A percentile compares a stretch with the other conserved stretches of the same genome.
Conservation (phyloP, 2,888 invertebrate species). For the Epistrophella euchroma region DNA sequence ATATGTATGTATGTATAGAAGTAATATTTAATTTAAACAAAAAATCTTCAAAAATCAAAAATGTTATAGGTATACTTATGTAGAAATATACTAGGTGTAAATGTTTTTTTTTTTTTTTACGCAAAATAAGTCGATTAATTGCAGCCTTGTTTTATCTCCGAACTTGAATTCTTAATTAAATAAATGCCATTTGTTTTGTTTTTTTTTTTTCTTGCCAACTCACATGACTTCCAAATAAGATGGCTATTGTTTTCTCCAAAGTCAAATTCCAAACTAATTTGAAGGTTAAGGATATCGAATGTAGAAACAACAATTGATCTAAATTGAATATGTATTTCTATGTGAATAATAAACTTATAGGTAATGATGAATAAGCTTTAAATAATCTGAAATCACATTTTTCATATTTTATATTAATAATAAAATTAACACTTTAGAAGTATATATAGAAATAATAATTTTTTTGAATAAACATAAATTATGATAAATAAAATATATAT, state of each 20-base stretch:
- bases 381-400: neutral
- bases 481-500: neutral
- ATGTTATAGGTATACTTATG: too few species aligned
- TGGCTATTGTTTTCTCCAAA: neutral
- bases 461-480: slow-evolving; percentile 17
- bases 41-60: too few species aligned
- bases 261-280: neutral
- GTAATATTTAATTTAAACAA: too few species aligned
- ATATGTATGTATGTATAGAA: too few species aligned
- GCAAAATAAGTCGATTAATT: slow-evolving; percentile 5
- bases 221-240: neutral
- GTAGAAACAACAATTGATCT: neutral
- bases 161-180: slow-evolving; percentile 14
- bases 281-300: slow-evolving; percentile 8
- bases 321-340: too few species aligned
- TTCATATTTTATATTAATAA: neutral
- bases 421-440: too few species aligned
- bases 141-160: neutral
- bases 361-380: too few species aligned
- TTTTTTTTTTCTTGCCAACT: neutral
- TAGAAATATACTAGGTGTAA: too few species aligned
- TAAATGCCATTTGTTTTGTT: neutral
- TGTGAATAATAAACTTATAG: too few species aligned
- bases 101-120: too few species aligned
- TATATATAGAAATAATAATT: neutral